Evolutionary conservation across 2,797 vertebrate genomes (phyloP).

Genomic region (Taeniopygia guttata): DNA sequence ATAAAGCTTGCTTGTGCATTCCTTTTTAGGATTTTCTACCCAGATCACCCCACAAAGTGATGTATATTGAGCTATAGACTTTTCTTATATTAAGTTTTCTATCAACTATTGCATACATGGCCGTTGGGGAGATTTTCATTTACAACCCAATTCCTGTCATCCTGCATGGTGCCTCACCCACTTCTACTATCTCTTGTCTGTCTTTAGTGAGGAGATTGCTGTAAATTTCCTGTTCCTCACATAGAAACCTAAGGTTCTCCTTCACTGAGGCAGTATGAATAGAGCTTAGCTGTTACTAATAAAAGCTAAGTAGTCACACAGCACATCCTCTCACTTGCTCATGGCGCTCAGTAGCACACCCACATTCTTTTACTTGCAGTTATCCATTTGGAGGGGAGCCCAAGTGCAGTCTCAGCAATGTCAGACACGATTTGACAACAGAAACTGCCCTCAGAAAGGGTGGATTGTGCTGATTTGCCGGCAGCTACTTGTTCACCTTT

Average conservation of each 20-base stretch:
- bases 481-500: background rate
- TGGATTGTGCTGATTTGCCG: background rate
- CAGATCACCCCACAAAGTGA: background rate
- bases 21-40: background rate
- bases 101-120: background rate
- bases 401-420: background rate
- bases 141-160: background rate
- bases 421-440: background rate
- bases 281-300: background rate
- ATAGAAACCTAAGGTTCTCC: background rate
- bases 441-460: background rate
- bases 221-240: background rate
- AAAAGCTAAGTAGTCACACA: background rate
- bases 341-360: background rate
- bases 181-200: background rate
- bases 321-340: fast-evolving
- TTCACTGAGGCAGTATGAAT: background rate
- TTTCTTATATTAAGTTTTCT: background rate
- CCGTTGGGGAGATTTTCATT: background rate
- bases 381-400: background rate
- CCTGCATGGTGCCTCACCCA: fast-evolving
- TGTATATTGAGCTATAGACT: background rate
- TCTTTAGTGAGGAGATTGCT: background rate
- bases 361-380: background rate
- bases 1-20: background rate